A percentile compares a stretch with the other conserved stretches of the same genome.
These are phyloP conservation scores for Acheta domesticus DNA, from an alignment of 2,888 invertebrate species.

Conservation along the genomic window DNA sequence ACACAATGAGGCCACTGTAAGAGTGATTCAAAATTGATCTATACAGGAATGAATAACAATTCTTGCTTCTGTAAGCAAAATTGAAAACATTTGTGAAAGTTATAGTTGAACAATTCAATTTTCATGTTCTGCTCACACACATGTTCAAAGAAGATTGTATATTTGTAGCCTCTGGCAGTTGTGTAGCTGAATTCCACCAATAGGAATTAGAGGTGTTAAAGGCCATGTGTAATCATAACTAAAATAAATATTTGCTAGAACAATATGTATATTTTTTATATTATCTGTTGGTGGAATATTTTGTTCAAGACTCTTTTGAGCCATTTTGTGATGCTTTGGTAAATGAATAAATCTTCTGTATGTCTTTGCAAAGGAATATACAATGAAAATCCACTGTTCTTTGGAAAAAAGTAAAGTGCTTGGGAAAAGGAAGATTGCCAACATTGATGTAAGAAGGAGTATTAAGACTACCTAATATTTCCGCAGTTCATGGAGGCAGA, in stretches of 20 bases:
- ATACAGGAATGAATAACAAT: no score
- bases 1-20: no score
- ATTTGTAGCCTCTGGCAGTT: slow-evolving; percentile 46
- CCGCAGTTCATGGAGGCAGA: slow-evolving; percentile 28
- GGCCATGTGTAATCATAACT: slow-evolving; percentile 44
- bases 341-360: slow-evolving; percentile 21
- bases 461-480: slow-evolving; percentile 30
- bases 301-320: slow-evolving; percentile 37
- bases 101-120: no score
- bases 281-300: slow-evolving; percentile 43
- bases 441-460: slow-evolving; percentile 32
- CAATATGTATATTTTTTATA: slow-evolving; percentile 49
- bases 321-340: slow-evolving; percentile 29
- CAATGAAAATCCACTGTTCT: slow-evolving; percentile 31
- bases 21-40: no score
- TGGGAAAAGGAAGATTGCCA: slow-evolving; percentile 26
- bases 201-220: slow-evolving; percentile 47
- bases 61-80: no score
- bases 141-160: neutral
- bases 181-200: slow-evolving; percentile 47
- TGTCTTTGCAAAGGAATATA: slow-evolving; percentile 19
- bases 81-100: no score
- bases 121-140: no score
- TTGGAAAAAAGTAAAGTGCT: slow-evolving; percentile 35
- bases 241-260: slow-evolving; percentile 48